Evolutionary conservation across 2,888 invertebrate species (phyloP), one percentile per base, ranked within the genome.

Genomic region (Trissolcus brochymenae): DNA sequence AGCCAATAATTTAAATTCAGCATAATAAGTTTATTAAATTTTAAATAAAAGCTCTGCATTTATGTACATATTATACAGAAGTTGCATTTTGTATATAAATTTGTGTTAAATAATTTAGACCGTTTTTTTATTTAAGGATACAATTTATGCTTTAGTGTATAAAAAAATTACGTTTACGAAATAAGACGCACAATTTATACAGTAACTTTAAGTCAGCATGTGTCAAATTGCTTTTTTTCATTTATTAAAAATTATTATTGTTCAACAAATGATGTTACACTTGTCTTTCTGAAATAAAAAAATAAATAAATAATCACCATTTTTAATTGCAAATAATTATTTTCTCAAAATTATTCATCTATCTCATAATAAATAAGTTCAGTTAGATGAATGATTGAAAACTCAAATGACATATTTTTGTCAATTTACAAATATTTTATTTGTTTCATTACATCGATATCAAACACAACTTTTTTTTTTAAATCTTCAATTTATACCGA

Each of bases 41-140:
- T 25, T 25, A 25, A 25, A 25, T 25, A 35, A 35, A 35, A 35
- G 35, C 11, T 35, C 16, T 46, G 46, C 46, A 46, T 46, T 46
- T 46, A 46, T 46, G 46, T 46, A 46, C n/a, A 46, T 46, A 46
- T 46, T 46, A 46, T 16, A 46, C 46, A 46, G 16, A 46, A 6
- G 16, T 46, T 43, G 43, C 43, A 43, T 43, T 43, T 43, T 43
- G 6, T 43, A 43, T 43, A 13, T 43, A 43, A 13, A 14, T 43
- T 43, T 43, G 3, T 43, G 43, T 43, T 43, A 43, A 13, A n/a
- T 43, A 13, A n/a, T 13, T 43, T 43, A 43, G 43, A 43, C 43
- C 3, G 43, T 43, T 25, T 25, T 43, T 43, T 43, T 43, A 43
- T n/a, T 43, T 4, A 43, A 14, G 11, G 3, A 14, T 43, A 43